Evolutionary conservation across 2,888 invertebrate genomes (phyloP), one percentile per base, ranked within the genome.

Genomic region (Mimumesa dahlbomi): DNA sequence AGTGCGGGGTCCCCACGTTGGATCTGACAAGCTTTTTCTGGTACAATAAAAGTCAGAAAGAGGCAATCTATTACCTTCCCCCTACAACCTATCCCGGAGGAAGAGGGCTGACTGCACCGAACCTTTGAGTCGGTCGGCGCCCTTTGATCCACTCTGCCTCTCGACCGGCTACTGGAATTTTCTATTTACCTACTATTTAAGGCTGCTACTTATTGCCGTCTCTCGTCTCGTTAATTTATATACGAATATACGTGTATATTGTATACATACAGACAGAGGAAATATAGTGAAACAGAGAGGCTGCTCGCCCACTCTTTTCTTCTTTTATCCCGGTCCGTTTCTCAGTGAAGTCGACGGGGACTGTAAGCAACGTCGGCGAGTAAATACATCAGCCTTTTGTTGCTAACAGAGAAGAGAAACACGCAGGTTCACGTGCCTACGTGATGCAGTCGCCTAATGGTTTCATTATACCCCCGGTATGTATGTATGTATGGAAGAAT

Each of bases 31-130:
- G 82, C 77, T 81, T 82, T 75, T 81, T 82, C 79, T 79, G 73
- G 56, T 63, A 77, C 75, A 80, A 84, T 84, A 84, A 84, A 84
- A 83, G 84, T 84, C 84, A 74, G 75, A 78, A 82, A 74, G 73
- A 75, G 74, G 79, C 82, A 78, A 84, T 84, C 83, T 84, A 84
- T 84, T 84, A 81, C 82, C 71, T 76, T 73, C 70, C 57, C 74
- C 73, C 69, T 62, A 22, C 68, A 42, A 64, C 40, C 72, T 73
- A 71, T 75, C 42, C 58, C 43, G 46, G 62, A 69, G 57, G 65
- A 80, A 64, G 71, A 69, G 75, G 62, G 50, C 68, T 31, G 72
- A 58, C 79, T 70, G 71, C 65, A 46, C 45, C 67, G 58, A 48
- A 67, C 72, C 71, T 63, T 72, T 73, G 57, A 72, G 62, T 49